Evolutionary conservation across 2,888 invertebrate species (phyloP), one percentile per base, ranked within the genome.

Genomic region (Rhaphigaster nebulosa): DNA sequence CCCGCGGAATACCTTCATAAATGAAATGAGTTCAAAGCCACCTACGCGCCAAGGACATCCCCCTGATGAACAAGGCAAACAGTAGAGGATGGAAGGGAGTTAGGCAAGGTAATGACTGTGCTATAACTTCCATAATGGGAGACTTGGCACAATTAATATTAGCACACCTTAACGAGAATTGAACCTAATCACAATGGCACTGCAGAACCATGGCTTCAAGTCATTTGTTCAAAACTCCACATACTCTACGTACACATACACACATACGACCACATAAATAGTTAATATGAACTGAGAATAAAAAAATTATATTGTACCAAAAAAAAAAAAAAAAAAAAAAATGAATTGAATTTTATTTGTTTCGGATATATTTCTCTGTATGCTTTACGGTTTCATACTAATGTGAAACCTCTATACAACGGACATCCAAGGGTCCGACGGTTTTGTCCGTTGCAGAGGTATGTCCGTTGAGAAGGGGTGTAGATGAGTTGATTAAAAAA

Each of bases 81-180:
- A 60, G 60, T 60, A 20, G 60, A 29, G 65, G 29, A 38, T 8
- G 70, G 34, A 8, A 76, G 6, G 8, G 70, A 76, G 70, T 76
- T 76, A 76, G 70, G 20, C 15, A 23, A 34, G 70, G 70, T 76
- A 76, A 76, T 76, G 70, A 76, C 70, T 38, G 10, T 26, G 70
- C 70, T 38, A 38, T 76, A 76, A 76, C 70, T 76, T 76, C 70
- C 34, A 76, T 76, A 76, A 76, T 38, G 23, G 65, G 34, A 34
- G 70, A 38, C 70, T 76, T 76, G 34, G 18, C 10, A 38, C 70
- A 76, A 76, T 76, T 76, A 76, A 76, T 76, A 76, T 76, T 76
- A 76, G 70, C 70, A 38, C 34, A 20, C 38, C 38, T 38, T 76
- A 76, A 76, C 70, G 70, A 76, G 70, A 76, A 76, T 8, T 8